A percentile compares a stretch with the other conserved stretches of the same genome.
Conservation (phyloP, 2,888 invertebrate species). For the Galerucella calmariensis region DNA sequence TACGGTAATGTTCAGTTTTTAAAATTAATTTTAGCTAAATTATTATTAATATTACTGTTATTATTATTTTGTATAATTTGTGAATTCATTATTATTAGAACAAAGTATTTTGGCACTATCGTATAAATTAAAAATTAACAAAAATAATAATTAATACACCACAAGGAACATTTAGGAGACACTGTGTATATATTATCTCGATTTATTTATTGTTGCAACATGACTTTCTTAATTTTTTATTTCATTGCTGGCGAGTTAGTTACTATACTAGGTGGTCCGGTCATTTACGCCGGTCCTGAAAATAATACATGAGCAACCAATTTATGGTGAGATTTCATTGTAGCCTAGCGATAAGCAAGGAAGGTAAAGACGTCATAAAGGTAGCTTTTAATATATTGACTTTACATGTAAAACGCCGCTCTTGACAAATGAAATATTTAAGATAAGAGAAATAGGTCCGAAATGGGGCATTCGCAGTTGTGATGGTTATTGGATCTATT, state of each 20-base stretch:
- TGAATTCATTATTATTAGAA: no score
- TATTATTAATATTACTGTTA: no score
- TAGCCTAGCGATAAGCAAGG: constrained; percentile 28
- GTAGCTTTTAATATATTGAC: constrained; percentile 43
- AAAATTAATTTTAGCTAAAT: no score
- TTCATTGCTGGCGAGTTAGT: not conserved
- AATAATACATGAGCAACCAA: constrained; percentile 23
- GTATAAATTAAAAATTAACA: no score
- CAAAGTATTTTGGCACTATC: no score
- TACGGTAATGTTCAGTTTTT: no score
- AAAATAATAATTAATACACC: no score
- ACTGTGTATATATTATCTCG: no score
- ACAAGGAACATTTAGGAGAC: no score
- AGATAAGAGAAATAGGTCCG: constrained; percentile 40
- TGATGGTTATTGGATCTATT: constrained; percentile 33
- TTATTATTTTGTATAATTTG: no score
- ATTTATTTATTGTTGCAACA: not conserved
- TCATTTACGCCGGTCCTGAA: constrained; percentile 16
- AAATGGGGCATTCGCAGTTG: constrained; percentile 35
- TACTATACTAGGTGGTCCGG: constrained; percentile 1
- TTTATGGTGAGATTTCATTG: constrained; percentile 39
- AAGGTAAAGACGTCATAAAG: constrained; percentile 43
- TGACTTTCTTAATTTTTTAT: not conserved
- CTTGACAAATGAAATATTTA: constrained; percentile 46
- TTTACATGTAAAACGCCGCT: constrained; percentile 42